Base-by-base conservation (phyloP, 2,888 invertebrate genomes). In the Metallyticus violacea region DNA sequence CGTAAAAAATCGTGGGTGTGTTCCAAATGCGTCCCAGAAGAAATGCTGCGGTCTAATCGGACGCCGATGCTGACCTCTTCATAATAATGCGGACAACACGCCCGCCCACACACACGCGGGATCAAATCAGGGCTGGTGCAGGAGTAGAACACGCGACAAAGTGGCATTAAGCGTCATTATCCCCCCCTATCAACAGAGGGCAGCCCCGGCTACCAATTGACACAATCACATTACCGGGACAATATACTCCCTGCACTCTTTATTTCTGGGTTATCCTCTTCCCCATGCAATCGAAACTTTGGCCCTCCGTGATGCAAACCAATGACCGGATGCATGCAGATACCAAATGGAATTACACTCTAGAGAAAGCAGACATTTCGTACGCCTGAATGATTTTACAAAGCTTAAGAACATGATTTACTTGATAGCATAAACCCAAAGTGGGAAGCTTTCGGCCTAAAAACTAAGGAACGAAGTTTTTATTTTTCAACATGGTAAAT, bases 151-250 rank as follows among this genome's bases (percentile, higher is more conserved):
- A 83, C 27, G 76, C 81, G 81, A 79, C 78, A 82, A 82, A 78
- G 83, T 85, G 85, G 85, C 87, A 86, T 87, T 87, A 86, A 87
- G 86, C 82, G 84, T 82, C 86, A 87, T 87, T 87, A 87, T 85
- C 85, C 86, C 25, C 28, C 86, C 86, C 81, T 87, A 87, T 87
- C 87, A 86, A 81, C 86, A 77, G 82, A 29, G 62, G 83, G 86
- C 86, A 87, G 84, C n/a, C 87, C 40, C 30, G 81, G 40, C 85
- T 86, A 85, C 82, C 81, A 86, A 86, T 86, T 87, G 86, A 82
- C 85, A 80, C 79, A 86, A 86, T 85, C 87, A 87, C 78, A 87
- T 87, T 87, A 85, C 29, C 22, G 77, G 77, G 28, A 83, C 80
- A 84, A 83, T 77, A 85, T 86, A 84, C 85, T 87, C 86, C 85